These are phyloP conservation scores for Colletes collaris DNA, from an alignment of 2,888 invertebrate genomes.

Conservation along the genomic window DNA sequence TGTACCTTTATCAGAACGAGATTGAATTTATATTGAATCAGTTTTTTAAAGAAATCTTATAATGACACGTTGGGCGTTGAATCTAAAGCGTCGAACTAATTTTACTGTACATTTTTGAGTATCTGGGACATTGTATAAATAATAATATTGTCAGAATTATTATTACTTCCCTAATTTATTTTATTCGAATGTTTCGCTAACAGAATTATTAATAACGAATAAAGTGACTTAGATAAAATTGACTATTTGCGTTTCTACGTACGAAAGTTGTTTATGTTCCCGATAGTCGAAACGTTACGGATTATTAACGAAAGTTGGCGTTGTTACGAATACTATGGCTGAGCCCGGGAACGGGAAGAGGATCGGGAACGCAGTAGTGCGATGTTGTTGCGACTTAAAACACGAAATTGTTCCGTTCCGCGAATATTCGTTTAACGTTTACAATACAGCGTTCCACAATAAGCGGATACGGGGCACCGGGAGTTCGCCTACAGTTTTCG, in stretches of 20 bases:
- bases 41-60: too few relatives aligned
- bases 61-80: too few relatives aligned
- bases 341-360: constrained; percentile 48
- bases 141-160: too few relatives aligned
- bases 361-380: constrained; percentile 59
- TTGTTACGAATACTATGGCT: constrained; percentile 34
- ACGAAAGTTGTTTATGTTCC: constrained; percentile 37
- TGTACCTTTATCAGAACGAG: too few relatives aligned
- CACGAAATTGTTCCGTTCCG: constrained; percentile 71
- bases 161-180: too few relatives aligned
- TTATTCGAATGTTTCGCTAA: neutral
- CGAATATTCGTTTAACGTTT: constrained; percentile 70
- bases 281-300: constrained; percentile 17
- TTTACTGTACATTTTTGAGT: too few relatives aligned
- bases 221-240: neutral
- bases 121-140: too few relatives aligned
- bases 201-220: constrained; percentile 12
- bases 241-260: constrained; percentile 21
- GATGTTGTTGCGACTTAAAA: constrained; percentile 78
- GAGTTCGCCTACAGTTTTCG: constrained; percentile 14
- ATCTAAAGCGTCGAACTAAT: too few relatives aligned
- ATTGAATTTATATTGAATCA: too few relatives aligned
- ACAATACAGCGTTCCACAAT: constrained; percentile 48
- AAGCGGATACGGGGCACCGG: constrained; percentile 42
- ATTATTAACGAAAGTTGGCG: too few relatives aligned